These are phyloP conservation scores for Calliopsis andreniformis DNA, from an alignment of 1,140 invertebrate genomes.

Conservation along the genomic window DNA sequence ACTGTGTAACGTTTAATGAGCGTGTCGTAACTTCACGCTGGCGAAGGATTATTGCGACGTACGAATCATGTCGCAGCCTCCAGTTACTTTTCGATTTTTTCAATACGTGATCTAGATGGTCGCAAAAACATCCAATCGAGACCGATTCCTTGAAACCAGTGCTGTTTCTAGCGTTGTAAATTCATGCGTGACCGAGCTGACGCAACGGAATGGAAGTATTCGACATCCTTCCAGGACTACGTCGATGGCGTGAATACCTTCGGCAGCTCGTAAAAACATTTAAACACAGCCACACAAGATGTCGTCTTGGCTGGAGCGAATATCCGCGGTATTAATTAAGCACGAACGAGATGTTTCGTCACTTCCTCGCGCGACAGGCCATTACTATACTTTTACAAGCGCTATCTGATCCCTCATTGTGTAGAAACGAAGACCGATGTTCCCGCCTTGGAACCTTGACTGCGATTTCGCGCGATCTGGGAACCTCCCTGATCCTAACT, in stretches of 20 bases:
- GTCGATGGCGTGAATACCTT: neutral
- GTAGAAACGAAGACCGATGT: neutral
- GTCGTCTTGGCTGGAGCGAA: neutral
- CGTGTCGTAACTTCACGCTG: no score
- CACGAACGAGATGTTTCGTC: constrained; percentile 50
- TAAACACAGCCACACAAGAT: neutral
- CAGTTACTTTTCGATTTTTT: neutral
- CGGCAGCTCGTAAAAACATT: neutral
- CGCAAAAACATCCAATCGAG: neutral
- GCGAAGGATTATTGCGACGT: no score
- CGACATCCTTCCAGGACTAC: neutral
- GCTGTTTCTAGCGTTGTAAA: neutral
- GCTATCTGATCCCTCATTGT: constrained; percentile 47
- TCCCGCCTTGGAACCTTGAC: constrained; percentile 37
- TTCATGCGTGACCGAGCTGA: neutral
- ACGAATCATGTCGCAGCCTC: neutral
- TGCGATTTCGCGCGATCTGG: constrained; percentile 41
- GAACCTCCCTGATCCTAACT: neutral
- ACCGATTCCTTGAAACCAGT: neutral
- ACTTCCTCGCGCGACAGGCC: constrained; percentile 49
- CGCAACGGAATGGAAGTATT: neutral
- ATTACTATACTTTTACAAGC: constrained; percentile 3
- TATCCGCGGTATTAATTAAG: constrained; percentile 48
- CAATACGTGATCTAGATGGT: neutral
- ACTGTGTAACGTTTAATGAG: no score